Conservation (phyloP, 2,113 vertebrate species). For the Coregonus clupeaformis region DNA sequence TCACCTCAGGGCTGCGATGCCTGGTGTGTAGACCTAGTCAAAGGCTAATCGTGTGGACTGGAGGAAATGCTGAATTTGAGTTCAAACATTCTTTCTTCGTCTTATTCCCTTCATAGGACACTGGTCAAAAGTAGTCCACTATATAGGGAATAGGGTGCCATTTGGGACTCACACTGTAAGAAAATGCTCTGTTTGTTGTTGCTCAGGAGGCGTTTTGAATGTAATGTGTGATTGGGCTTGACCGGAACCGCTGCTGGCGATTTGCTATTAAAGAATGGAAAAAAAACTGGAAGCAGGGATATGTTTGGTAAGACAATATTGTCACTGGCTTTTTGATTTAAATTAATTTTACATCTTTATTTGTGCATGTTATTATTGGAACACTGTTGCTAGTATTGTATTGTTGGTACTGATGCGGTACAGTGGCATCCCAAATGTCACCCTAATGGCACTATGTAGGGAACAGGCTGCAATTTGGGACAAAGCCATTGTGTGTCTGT, state of each 20-base stretch:
- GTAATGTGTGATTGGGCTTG: slow-evolving; percentile 1
- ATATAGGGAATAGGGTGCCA: no score
- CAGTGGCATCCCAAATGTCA: background rate
- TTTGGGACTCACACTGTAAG: background rate
- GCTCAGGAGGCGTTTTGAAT: slow-evolving; percentile 7
- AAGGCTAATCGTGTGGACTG: slow-evolving; percentile 31
- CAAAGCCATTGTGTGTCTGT: background rate
- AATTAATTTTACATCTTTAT: background rate
- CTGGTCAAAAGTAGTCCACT: no score
- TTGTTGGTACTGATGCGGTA: no score
- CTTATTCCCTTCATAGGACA: no score
- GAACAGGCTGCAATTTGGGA: no score
- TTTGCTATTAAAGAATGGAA: slow-evolving; percentile 9
- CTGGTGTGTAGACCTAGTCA: slow-evolving; percentile 25
- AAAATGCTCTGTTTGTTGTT: slow-evolving; percentile 19
- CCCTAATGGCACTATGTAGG: no score
- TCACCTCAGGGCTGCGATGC: background rate
- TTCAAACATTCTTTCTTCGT: slow-evolving; percentile 22
- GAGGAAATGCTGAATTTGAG: slow-evolving; percentile 23
- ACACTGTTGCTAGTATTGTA: no score
- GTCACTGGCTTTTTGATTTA: background rate
- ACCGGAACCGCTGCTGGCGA: slow-evolving; percentile 17
- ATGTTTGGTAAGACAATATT: background rate
- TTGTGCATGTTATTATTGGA: no score
- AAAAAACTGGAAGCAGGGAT: slow-evolving; percentile 1